Percentiles rank a stretch among this genome's conserved stretches.
Conservation (phyloP, 2,797 vertebrate genomes). For the Lagothrix lagotricha region DNA sequence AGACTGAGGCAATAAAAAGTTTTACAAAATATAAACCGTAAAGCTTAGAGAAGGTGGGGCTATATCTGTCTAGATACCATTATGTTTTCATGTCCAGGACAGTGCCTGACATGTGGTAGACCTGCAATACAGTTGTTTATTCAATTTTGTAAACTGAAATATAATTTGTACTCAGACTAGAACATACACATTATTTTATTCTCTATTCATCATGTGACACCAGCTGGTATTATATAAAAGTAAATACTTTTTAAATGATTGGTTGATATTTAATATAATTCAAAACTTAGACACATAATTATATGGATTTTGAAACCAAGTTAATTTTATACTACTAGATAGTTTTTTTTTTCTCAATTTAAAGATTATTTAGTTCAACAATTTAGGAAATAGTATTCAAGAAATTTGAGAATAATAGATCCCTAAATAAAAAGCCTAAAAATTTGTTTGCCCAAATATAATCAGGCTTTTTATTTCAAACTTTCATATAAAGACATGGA, state of each 20-base stretch:
- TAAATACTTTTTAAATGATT: slow-evolving; percentile 13
- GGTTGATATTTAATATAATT: slow-evolving; percentile 6
- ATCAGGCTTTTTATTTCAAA: background rate
- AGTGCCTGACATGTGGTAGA: background rate
- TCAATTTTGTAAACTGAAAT: slow-evolving; percentile 44
- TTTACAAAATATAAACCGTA: background rate
- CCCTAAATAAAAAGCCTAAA: background rate
- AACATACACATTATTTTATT: slow-evolving; percentile 49
- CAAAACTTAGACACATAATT: slow-evolving; percentile 17
- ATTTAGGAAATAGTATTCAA: background rate
- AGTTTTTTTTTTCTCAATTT: background rate
- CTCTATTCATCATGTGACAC: background rate
- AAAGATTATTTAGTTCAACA: background rate
- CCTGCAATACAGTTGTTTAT: background rate
- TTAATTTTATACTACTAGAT: background rate
- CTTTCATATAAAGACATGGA: background rate
- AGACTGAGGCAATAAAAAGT: background rate
- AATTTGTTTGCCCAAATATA: background rate
- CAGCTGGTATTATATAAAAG: background rate
- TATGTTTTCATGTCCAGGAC: background rate
- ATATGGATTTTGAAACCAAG: background rate
- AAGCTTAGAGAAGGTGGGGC: background rate
- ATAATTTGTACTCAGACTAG: slow-evolving; percentile 5
- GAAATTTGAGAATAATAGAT: background rate
- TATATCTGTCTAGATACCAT: background rate